A percentile compares a stretch with the other conserved stretches of the same genome.
These are phyloP conservation scores for Genyomyrus donnyi DNA, from an alignment of 2,113 vertebrate species.

Conservation along the genomic window DNA sequence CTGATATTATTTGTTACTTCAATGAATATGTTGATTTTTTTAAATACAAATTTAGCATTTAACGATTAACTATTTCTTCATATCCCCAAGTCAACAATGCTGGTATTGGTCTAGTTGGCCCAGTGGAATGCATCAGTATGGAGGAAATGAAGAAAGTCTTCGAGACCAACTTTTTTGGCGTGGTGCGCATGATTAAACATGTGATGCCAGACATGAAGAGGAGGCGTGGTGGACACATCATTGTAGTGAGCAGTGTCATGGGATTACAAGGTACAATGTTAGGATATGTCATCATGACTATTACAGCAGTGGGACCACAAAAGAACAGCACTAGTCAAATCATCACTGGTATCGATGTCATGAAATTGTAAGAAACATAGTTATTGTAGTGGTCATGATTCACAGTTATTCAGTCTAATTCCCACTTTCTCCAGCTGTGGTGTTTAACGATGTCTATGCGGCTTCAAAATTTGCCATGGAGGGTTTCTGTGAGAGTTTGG, in stretches of 20 bases:
- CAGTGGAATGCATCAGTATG: slow-evolving; percentile 58
- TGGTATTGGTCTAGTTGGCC: slow-evolving; percentile 61
- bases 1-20: not conserved
- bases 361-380: not conserved
- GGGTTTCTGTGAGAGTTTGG: slow-evolving; percentile 63
- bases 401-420: not conserved
- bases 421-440: slow-evolving; percentile 44
- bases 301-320: not conserved
- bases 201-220: slow-evolving; percentile 65
- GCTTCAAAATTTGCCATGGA: slow-evolving; percentile 67
- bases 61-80: not conserved
- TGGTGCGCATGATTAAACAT: slow-evolving; percentile 64
- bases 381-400: not conserved
- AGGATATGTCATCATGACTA: too few species aligned
- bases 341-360: not conserved
- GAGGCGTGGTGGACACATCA: slow-evolving; percentile 55
- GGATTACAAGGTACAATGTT: slow-evolving; percentile 53
- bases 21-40: not conserved
- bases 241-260: slow-evolving; percentile 64
- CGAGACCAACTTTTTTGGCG: slow-evolving; percentile 63
- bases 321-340: not conserved
- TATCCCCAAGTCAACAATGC: slow-evolving; percentile 56
- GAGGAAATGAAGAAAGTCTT: slow-evolving; percentile 65
- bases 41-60: not conserved
- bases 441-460: slow-evolving; percentile 61